A percentile compares a stretch with the other conserved stretches of the same genome.
phyloP scores from a whole-genome alignment of 2,113 vertebrate species.

The Edolisoma coerulescens region DNA sequence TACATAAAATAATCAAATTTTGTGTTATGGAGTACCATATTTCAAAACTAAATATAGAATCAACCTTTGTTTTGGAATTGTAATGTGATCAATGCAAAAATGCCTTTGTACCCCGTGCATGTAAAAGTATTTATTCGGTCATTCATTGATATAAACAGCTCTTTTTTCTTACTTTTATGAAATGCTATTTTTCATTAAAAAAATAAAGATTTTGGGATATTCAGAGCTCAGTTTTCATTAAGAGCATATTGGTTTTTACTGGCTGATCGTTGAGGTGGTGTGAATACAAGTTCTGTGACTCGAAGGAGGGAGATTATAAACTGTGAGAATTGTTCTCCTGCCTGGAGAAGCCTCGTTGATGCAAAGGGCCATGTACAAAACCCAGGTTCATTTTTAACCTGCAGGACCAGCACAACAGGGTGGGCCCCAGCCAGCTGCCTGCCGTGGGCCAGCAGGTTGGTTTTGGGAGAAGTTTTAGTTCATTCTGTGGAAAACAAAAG shows the following conservation, averaged over 20 bases:
- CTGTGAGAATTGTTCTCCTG: not conserved
- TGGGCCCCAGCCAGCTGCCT: not conserved
- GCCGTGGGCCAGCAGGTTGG: not conserved
- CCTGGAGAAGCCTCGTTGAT: not conserved
- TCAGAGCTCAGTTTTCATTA: not conserved
- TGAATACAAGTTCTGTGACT: not conserved
- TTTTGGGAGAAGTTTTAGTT: slow-evolving; percentile 23
- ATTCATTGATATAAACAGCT: not conserved
- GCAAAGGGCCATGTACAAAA: not conserved
- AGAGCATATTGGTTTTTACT: not conserved
- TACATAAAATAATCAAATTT: not conserved
- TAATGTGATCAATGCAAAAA: not conserved
- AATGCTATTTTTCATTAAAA: not conserved
- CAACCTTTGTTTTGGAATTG: not conserved
- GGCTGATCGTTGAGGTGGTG: not conserved
- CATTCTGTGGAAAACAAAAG: slow-evolving; percentile 1
- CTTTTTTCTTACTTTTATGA: not conserved
- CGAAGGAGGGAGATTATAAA: not conserved
- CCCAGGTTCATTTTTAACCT: not conserved
- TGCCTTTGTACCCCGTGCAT: not conserved
- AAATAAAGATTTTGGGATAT: not conserved
- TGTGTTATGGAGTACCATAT: not conserved
- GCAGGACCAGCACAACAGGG: not conserved
- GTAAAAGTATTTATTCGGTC: not conserved
- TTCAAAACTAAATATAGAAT: not conserved